These are phyloP conservation scores for Hypomecis atomaria DNA, from an alignment of 2,888 invertebrate genomes.

Conservation along the genomic window DNA sequence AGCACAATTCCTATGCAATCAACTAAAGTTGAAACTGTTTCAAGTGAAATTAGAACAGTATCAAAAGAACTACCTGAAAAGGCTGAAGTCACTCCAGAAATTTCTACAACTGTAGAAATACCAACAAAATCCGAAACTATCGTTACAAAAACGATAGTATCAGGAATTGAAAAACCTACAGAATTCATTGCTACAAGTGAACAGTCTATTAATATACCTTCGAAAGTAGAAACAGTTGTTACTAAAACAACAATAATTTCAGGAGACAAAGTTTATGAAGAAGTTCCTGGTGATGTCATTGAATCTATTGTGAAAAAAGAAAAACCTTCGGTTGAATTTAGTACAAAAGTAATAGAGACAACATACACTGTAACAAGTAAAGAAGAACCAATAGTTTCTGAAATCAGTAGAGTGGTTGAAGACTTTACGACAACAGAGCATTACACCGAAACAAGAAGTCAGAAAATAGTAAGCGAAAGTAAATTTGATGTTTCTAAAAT, in stretches of 20 bases:
- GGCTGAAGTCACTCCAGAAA: constrained; percentile 2
- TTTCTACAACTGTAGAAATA: neutral
- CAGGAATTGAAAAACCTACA: constrained; percentile 32
- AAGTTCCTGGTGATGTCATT: neutral
- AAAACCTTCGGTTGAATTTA: constrained; percentile 46
- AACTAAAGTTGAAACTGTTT: neutral
- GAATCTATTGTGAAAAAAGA: constrained; percentile 40
- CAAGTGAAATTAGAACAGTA: constrained; percentile 1
- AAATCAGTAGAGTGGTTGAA: constrained; percentile 49
- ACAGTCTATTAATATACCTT: constrained; percentile 4
- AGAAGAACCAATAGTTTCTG: constrained; percentile 50
- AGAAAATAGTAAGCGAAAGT: constrained; percentile 46
- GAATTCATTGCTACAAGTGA: constrained; percentile 4
- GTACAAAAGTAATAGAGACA: constrained; percentile 59
- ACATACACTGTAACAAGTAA: constrained; percentile 51
- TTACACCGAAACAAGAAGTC: constrained; percentile 47
- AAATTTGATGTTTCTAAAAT: constrained; percentile 78
- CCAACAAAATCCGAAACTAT: constrained; percentile 9
- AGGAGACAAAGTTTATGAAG: constrained; percentile 2
- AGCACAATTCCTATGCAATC: neutral
- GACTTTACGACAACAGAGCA: constrained; percentile 50
- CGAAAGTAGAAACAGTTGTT: constrained; percentile 11
- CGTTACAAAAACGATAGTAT: constrained; percentile 4
- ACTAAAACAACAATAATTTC: constrained; percentile 14
- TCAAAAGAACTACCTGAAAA: constrained; percentile 1